Conservation (phyloP, 1,140 invertebrate genomes). For the Leptestheria dahalacensis region DNA sequence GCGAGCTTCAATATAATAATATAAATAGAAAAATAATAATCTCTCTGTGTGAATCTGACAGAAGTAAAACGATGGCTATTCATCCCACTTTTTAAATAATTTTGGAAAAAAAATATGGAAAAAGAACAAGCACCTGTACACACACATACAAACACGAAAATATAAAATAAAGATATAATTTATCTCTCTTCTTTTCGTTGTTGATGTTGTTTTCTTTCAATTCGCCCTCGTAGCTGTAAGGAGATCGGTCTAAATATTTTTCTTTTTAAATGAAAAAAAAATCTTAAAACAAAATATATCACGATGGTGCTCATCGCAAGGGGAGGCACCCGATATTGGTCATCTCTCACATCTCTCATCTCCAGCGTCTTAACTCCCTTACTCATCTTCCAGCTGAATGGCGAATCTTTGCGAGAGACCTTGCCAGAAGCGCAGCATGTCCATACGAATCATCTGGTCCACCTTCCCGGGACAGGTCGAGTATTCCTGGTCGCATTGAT, state of each 20-base stretch:
- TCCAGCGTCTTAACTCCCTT: slow-evolving; percentile 1
- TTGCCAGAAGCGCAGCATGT: slow-evolving; percentile 14
- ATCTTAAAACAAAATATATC: background rate
- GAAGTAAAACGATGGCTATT: background rate
- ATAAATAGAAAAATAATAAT: slow-evolving; percentile 14
- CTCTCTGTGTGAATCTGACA: background rate
- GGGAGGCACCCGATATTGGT: background rate
- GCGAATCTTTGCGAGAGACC: slow-evolving; percentile 10
- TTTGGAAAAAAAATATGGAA: background rate
- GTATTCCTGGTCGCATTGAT: slow-evolving; percentile 14
- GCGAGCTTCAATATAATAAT: slow-evolving; percentile 1
- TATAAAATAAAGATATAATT: background rate
- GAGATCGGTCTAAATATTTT: background rate
- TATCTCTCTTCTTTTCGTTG: background rate
- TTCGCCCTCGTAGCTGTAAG: background rate
- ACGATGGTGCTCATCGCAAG: background rate
- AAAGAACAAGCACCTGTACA: no score
- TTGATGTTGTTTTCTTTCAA: background rate
- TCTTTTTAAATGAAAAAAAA: no score
- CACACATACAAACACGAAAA: no score
- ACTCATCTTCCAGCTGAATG: slow-evolving; percentile 15
- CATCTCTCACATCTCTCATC: no score
- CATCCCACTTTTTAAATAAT: background rate
- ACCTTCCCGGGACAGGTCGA: slow-evolving; percentile 8
- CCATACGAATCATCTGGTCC: slow-evolving; percentile 4